These are phyloP conservation scores for Sebastes reedi DNA, from an alignment of 2,797 vertebrate genomes.

Conservation along the genomic window DNA sequence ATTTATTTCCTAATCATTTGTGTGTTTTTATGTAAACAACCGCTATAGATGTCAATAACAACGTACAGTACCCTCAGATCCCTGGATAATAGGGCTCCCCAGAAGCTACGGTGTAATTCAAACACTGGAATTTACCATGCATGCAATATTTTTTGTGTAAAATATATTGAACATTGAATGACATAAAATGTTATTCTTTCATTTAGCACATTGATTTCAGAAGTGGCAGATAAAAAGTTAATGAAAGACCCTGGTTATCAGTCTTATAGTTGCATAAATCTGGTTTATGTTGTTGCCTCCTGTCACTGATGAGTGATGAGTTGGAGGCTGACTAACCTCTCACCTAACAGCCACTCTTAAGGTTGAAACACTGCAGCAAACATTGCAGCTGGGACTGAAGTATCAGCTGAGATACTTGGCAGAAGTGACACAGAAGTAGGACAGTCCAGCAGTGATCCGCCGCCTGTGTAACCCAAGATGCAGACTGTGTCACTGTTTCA, in stretches of 20 bases:
- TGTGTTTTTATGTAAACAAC: fast-evolving
- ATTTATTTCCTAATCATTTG: too few species aligned
- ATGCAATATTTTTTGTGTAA: too few species aligned
- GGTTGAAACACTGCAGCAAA: conserved; percentile 28
- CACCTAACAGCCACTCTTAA: neutral
- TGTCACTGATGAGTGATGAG: neutral
- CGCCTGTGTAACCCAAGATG: neutral
- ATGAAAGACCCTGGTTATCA: too few species aligned
- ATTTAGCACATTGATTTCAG: too few species aligned
- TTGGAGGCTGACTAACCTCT: conserved; percentile 1
- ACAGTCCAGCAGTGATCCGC: neutral
- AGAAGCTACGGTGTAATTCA: too few species aligned
- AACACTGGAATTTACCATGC: too few species aligned
- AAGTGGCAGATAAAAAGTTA: too few species aligned
- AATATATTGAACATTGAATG: too few species aligned
- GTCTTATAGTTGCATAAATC: neutral
- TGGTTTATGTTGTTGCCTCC: neutral
- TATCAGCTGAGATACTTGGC: conserved; percentile 2
- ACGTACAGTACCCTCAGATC: too few species aligned
- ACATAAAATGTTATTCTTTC: too few species aligned
- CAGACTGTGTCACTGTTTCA: neutral
- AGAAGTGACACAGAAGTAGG: conserved; percentile 6
- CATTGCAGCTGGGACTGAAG: conserved; percentile 23
- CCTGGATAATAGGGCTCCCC: too few species aligned
- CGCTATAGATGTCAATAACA: too few species aligned